phyloP scores from a whole-genome alignment of 2,888 invertebrate genomes.

The Epinotia nisella region DNA sequence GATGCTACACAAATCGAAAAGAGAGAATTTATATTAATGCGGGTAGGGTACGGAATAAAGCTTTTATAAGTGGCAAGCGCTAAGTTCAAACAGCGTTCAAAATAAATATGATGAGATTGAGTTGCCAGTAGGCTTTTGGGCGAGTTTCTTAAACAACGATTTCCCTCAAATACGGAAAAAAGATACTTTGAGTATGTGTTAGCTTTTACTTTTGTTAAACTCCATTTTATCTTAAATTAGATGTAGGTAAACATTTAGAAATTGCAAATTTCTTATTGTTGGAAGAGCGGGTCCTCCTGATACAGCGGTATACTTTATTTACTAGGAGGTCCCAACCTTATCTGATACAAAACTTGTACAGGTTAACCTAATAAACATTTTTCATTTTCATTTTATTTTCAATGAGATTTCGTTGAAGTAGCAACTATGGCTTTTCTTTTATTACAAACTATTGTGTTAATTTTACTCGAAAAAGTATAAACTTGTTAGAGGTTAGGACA shows the following conservation, averaged over 20 bases:
- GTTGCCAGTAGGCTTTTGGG: constrained; percentile 14
- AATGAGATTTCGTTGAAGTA: too few relatives aligned
- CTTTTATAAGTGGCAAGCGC: constrained; percentile 48
- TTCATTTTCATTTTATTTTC: too few relatives aligned
- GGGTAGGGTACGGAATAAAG: constrained; percentile 49
- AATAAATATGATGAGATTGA: constrained; percentile 43
- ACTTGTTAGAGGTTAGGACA: too few relatives aligned
- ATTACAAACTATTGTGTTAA: too few relatives aligned
- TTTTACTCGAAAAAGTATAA: too few relatives aligned
- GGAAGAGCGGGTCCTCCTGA: too few relatives aligned
- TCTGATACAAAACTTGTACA: too few relatives aligned
- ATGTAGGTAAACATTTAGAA: not conserved
- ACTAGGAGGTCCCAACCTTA: too few relatives aligned
- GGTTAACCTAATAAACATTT: too few relatives aligned
- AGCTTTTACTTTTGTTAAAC: not conserved
- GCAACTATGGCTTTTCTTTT: too few relatives aligned
- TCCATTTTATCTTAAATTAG: not conserved
- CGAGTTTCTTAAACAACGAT: constrained; percentile 18
- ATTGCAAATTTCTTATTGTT: too few relatives aligned
- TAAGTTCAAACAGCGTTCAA: constrained; percentile 45
- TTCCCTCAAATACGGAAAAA: not conserved
- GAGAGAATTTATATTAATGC: constrained; percentile 58
- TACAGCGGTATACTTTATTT: too few relatives aligned
- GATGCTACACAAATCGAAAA: constrained; percentile 56
- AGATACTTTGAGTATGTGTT: constrained; percentile 4